Conservation (phyloP, 2,113 vertebrate genomes). For the Euleptes europaea region DNA sequence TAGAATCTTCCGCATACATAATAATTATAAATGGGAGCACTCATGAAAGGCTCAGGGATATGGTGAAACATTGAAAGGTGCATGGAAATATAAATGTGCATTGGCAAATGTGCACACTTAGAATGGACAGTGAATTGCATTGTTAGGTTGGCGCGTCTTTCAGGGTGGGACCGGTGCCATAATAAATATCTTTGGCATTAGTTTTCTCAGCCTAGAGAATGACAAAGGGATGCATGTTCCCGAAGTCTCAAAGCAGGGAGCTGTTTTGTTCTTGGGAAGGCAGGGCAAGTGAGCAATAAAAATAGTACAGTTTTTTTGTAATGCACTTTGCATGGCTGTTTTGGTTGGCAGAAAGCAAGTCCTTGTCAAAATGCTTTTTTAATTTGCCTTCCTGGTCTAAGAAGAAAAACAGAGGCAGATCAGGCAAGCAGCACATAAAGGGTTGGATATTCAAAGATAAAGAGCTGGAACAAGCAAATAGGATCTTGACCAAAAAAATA, state of each 20-base stretch:
- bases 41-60: neutral
- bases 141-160: neutral
- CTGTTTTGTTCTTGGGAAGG: neutral
- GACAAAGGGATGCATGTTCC: neutral
- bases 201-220: neutral
- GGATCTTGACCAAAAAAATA: neutral
- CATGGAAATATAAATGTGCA: neutral
- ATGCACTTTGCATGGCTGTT: neutral
- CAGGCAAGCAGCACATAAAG: neutral
- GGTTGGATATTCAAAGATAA: neutral
- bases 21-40: too few relatives aligned
- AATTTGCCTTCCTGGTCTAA: neutral
- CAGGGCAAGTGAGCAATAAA: neutral
- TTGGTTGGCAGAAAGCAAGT: slow-evolving; percentile 12
- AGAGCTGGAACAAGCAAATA: neutral
- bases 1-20: neutral
- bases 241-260: neutral
- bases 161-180: neutral
- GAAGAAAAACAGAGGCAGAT: neutral
- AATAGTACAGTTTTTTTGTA: neutral
- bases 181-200: neutral
- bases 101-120: neutral
- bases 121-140: neutral
- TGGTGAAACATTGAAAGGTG: neutral
- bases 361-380: neutral